Evolutionary conservation across 2,113 vertebrate genomes (phyloP).

Genomic region (Sinosuthora webbiana): DNA sequence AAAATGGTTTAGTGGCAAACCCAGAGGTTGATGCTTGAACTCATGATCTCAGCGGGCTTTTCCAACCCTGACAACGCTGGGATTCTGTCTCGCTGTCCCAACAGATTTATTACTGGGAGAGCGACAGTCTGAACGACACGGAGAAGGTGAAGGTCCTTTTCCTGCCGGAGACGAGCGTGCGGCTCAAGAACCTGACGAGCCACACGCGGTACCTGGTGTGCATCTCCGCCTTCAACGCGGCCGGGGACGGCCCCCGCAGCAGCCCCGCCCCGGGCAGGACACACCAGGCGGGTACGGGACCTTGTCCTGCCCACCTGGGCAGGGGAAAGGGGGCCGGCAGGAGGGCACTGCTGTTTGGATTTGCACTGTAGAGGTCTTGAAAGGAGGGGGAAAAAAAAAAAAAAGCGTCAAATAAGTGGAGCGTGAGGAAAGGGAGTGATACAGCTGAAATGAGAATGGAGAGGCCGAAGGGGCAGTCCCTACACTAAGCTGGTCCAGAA

Average conservation of each 20-base stretch:
- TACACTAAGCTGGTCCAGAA: not conserved
- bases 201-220: slow-evolving; percentile 87
- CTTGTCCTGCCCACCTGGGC: not conserved
- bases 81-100: not conserved
- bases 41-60: not conserved
- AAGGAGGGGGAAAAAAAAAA: no score
- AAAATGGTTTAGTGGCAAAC: rapidly evolving
- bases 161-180: slow-evolving; percentile 82
- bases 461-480: not conserved
- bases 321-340: not conserved
- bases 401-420: not conserved
- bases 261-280: slow-evolving; percentile 83
- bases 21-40: rapidly evolving
- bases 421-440: not conserved
- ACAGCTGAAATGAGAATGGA: rapidly evolving
- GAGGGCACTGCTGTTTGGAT: not conserved
- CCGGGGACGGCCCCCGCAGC: slow-evolving; percentile 89
- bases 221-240: slow-evolving; percentile 90
- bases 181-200: slow-evolving; percentile 90
- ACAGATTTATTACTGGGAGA: slow-evolving; percentile 93
- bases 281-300: slow-evolving; percentile 82
- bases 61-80: not conserved
- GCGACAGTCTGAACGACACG: slow-evolving; percentile 81
- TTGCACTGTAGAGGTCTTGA: rapidly evolving
- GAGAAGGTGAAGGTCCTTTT: slow-evolving; percentile 91